Conservation (phyloP, 2,797 vertebrate genomes). For the Pelodytes ibericus region DNA sequence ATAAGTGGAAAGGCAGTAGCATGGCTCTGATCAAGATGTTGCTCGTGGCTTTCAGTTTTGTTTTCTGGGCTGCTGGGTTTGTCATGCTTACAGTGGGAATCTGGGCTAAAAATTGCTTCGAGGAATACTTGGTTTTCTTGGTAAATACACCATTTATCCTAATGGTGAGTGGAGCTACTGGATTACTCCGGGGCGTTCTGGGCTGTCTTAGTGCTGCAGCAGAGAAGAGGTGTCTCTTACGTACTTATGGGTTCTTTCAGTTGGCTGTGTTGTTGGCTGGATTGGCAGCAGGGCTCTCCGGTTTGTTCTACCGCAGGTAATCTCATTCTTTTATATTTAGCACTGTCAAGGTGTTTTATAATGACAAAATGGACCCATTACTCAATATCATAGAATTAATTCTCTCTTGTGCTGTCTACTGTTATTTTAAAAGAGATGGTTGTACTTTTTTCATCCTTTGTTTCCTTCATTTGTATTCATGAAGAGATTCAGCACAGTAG, state of each 20-base stretch:
- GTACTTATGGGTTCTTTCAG: slow-evolving; percentile 83
- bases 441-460: too few relatives aligned
- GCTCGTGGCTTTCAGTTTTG: slow-evolving; percentile 85
- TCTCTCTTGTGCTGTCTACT: too few relatives aligned
- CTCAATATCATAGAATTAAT: too few relatives aligned
- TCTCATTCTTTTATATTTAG: not conserved
- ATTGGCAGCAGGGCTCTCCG: slow-evolving; percentile 80
- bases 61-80: slow-evolving; percentile 87
- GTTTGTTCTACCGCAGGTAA: slow-evolving; percentile 79
- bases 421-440: too few relatives aligned
- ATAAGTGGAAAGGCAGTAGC: slow-evolving; percentile 49
- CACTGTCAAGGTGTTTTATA: too few relatives aligned
- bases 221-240: slow-evolving; percentile 79
- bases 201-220: slow-evolving; percentile 86
- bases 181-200: slow-evolving; percentile 86
- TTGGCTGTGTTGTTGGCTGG: slow-evolving; percentile 74
- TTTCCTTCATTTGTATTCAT: too few relatives aligned
- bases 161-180: slow-evolving; percentile 74
- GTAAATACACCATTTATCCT: slow-evolving; percentile 81
- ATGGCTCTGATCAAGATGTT: slow-evolving; percentile 85
- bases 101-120: slow-evolving; percentile 83
- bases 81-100: slow-evolving; percentile 83
- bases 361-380: too few relatives aligned
- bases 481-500: too few relatives aligned
- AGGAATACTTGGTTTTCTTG: slow-evolving; percentile 82